A percentile compares a stretch with the other conserved stretches of the same genome.
phyloP scores from a whole-genome alignment of 2,113 vertebrate species.

The Mesocricetus auratus region DNA sequence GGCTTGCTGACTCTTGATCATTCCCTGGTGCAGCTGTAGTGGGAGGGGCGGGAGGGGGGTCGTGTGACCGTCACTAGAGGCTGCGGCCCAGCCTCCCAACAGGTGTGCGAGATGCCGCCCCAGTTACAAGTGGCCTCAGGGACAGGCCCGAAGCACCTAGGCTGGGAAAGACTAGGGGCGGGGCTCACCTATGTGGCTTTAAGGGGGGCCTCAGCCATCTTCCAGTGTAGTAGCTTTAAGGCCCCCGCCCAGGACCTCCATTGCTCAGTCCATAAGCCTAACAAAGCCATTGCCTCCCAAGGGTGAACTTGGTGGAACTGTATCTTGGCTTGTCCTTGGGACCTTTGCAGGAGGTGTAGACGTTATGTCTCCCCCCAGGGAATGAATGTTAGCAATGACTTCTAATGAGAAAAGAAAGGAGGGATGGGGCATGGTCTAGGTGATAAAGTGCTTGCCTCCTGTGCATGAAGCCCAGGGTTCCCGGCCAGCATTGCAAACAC shows the following conservation, averaged over 20 bases:
- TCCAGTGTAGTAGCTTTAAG: background rate
- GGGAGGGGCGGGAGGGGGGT: background rate
- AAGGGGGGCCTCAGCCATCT: background rate
- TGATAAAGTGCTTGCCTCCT: background rate
- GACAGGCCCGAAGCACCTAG: background rate
- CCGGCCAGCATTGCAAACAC: background rate
- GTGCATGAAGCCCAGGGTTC: background rate
- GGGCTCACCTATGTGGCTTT: background rate
- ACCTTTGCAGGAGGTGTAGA: background rate
- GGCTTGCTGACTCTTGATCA: background rate
- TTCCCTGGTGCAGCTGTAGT: background rate
- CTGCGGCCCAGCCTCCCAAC: background rate
- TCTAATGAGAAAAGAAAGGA: no score
- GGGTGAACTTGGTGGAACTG: background rate
- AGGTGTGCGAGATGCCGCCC: background rate
- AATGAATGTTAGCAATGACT: background rate
- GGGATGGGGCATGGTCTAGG: background rate
- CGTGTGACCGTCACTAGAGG: background rate
- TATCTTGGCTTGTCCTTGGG: background rate
- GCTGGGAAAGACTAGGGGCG: background rate
- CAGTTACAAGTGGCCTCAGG: no score
- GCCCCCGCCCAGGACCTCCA: background rate
- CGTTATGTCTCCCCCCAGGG: no score
- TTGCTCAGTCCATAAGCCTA: background rate
- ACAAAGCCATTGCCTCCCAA: background rate